Base-by-base conservation (phyloP, 2,888 invertebrate species). In the Scaptomyza tumidula region DNA sequence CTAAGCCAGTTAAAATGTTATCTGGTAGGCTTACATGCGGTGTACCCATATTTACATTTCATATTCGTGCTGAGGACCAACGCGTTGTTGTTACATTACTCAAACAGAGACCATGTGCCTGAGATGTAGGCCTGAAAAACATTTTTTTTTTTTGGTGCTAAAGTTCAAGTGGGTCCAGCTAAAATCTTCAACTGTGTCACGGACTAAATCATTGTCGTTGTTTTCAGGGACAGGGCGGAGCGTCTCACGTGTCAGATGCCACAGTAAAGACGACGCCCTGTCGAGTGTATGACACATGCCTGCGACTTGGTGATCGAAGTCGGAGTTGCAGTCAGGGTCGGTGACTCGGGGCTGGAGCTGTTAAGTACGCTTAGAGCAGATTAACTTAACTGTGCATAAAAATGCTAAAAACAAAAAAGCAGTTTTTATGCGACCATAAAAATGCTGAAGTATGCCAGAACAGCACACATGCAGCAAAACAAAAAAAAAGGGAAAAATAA, bases 311-410 rank as follows among this genome's bases (percentile, higher is more conserved):
- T 45, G 45, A 50, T 46, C 43, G 35, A 13, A 6, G 60, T 58
- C 54, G 43, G 24, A 7, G 41, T 59, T 39, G 29, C 13, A 5
- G 41, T 72, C 56, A 45, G 46, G 5, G 37, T 65, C 57, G 52
- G 44, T 64, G 55, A 64, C 65, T 68, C 60, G 67, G 53, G 56
- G 67, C 58, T 67, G 52, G 67, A 55, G 65, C 67, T 84, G 81
- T 79, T 86, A 80, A 83, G 79, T 81, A 75, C 84, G 79, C 81
- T 84, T 75, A 86, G 83, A 75, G 86, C 77, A 84, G 83, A 86
- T 83, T 83, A 86, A 84, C 86, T 84, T 84, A 84, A 84, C 83
- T 84, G 81, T 81, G 86, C 86, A 86, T 81, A 86, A 86, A 41
- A 84, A 81, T 86, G 79, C 83, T 68, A 63, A 75, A 77, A 81